Conservation (phyloP, 1,140 invertebrate genomes). For the Zaprionus ornatus region DNA sequence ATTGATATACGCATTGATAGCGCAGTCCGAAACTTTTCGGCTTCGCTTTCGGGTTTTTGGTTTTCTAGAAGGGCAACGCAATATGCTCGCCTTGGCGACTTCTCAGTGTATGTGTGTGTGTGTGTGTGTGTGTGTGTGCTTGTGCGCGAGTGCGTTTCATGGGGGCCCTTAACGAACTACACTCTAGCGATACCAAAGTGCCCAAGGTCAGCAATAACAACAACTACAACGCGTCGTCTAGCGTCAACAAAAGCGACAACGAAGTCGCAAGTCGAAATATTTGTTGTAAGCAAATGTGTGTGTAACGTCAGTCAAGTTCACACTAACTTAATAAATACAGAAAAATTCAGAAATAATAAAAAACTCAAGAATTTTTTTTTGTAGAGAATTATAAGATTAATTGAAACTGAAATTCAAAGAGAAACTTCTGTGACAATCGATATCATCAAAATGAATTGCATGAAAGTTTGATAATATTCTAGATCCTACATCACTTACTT, state of each 20-base stretch:
- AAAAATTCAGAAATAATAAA: neutral
- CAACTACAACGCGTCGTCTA: conserved; percentile 6
- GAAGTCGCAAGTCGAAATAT: conserved; percentile 8
- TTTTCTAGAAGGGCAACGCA: conserved; percentile 46
- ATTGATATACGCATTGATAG: conserved; percentile 76
- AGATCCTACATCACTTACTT: too few species aligned
- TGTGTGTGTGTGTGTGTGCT: conserved; percentile 7
- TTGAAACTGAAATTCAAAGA: neutral
- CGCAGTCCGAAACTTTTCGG: conserved; percentile 29
- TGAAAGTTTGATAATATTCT: too few species aligned
- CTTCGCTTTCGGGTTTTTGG: conserved; percentile 14
- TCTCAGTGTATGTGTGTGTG: neutral
- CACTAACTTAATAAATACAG: neutral
- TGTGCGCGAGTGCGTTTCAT: conserved; percentile 38
- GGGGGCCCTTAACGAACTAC: conserved; percentile 47
- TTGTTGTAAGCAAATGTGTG: conserved; percentile 28
- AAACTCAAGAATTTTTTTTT: neutral
- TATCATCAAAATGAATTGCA: too few species aligned
- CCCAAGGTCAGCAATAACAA: conserved; percentile 41
- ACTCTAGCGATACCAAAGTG: conserved; percentile 24
- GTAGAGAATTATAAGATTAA: neutral
- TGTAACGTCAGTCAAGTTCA: conserved; percentile 27
- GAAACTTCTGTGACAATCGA: too few species aligned
- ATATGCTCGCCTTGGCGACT: conserved; percentile 30
- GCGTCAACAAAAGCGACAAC: conserved; percentile 3